Evolutionary conservation across 2,113 vertebrate species (phyloP), one percentile per base, ranked within the genome.

Genomic region (Hippocampus abdominalis): DNA sequence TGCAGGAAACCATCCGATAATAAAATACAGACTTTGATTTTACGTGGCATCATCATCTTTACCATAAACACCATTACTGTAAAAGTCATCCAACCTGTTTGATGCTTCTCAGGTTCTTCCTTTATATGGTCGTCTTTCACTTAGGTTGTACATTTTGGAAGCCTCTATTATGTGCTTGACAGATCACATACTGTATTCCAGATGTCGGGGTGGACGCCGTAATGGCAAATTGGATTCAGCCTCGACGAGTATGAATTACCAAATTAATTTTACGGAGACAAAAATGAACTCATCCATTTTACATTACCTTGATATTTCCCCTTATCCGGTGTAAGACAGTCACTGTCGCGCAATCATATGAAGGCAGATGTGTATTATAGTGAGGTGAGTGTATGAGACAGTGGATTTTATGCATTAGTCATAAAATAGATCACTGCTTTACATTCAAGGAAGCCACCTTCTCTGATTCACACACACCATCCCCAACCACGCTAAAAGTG

Each of bases 401-500:
- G 82, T 84, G 80, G 76, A 76, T 89, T 90, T 90, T 86, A 86
- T 88, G 85, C 81, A 64, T 1, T 36, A 69, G 78, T 84, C 85
- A 90, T 91, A 88, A 91, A 91, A 87, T 72, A 78, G 78, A 88
- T 86, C 80, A 72, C 78, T 64, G 81, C 81, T 89, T 89, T 87
- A 87, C 87, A 86, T 88, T 81, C 84, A 70, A 84, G 78, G 78
- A 81, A 84, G 82, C 74, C 59, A 83, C 73, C 72, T 66, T 84
- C 64, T 40, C 74, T 87, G 83, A 86, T 85, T 89, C 86, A 89
- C 84, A 87, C 32, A 36, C 32, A 36, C 4, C 32, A 4, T 36
- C 25, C 81, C 73, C 60, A 64, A 36, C 71, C 71, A 51, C 67
- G 74, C 74, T 85, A 83, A 83, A 86, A 73, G 25, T 74, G 68